These are phyloP conservation scores for Epirrita christyi DNA, from an alignment of 2,888 invertebrate genomes.

Conservation along the genomic window DNA sequence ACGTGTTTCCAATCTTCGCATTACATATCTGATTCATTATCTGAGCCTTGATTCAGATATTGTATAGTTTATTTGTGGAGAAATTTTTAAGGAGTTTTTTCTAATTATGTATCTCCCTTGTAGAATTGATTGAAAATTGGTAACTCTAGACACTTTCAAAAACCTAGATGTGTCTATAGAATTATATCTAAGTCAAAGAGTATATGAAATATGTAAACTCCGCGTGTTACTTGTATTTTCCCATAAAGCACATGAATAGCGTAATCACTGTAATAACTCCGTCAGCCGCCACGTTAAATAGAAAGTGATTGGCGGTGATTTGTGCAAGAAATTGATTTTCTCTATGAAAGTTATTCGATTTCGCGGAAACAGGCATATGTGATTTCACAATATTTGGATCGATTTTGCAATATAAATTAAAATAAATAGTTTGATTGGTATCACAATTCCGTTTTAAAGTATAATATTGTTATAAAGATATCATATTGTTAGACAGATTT, in stretches of 20 bases:
- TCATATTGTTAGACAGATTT: no score
- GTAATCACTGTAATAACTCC: constrained; percentile 35
- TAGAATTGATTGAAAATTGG: no score
- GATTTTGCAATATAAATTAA: constrained; percentile 10
- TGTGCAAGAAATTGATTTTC: constrained; percentile 52
- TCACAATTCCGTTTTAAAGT: no score
- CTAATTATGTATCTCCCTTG: no score
- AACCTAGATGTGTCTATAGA: neutral
- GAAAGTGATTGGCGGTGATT: constrained; percentile 51
- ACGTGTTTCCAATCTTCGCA: no score
- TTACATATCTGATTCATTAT: no score
- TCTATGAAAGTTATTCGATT: constrained; percentile 38
- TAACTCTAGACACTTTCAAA: no score
- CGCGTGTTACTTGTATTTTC: constrained; percentile 30
- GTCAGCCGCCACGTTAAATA: constrained; percentile 36
- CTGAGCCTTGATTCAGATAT: no score
- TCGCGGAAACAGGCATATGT: constrained; percentile 27
- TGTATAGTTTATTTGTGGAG: no score
- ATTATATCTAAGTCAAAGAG: neutral
- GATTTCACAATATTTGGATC: constrained; percentile 16
- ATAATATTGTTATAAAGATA: no score
- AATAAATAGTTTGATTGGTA: neutral
- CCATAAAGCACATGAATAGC: constrained; percentile 33
- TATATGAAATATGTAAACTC: constrained; percentile 13
- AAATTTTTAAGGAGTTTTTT: no score